A percentile compares a stretch with the other conserved stretches of the same genome.
phyloP scores from a whole-genome alignment of 2,113 vertebrate species.

The Odobenus rosmarus region DNA sequence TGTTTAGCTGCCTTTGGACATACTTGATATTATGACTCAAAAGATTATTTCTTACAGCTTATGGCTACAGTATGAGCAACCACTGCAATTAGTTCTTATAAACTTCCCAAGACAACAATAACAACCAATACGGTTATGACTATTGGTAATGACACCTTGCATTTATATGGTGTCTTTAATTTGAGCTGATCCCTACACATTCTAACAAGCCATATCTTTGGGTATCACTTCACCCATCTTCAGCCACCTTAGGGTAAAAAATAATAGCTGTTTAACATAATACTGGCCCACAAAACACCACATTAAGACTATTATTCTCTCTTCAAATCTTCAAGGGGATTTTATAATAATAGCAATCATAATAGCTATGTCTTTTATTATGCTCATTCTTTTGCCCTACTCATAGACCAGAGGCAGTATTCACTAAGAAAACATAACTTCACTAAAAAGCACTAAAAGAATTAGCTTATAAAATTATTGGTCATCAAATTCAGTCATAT shows the following conservation, averaged over 20 bases:
- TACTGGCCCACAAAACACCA: not conserved
- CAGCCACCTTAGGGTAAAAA: constrained; percentile 43
- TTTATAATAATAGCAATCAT: constrained; percentile 43
- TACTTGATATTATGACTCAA: constrained; percentile 71
- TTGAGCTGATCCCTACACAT: constrained; percentile 26
- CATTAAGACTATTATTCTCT: constrained; percentile 35
- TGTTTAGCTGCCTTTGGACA: constrained; percentile 76
- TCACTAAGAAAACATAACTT: constrained; percentile 29
- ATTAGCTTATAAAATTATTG: not conserved
- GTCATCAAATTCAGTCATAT: constrained; percentile 22
- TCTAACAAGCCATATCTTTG: not conserved
- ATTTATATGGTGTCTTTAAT: constrained; percentile 43
- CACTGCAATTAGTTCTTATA: constrained; percentile 55
- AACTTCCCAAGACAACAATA: constrained; percentile 60
- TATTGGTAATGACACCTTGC: not conserved
- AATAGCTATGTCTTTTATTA: not conserved
- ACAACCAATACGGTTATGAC: not conserved
- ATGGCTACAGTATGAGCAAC: constrained; percentile 52
- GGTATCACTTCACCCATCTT: not conserved
- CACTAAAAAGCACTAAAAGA: not conserved
- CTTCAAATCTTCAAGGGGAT: constrained; percentile 12
- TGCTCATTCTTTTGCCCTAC: not conserved
- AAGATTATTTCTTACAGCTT: constrained; percentile 78
- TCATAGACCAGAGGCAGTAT: not conserved
- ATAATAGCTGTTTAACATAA: constrained; percentile 17